Percentiles rank a stretch among this genome's conserved stretches.
These are phyloP conservation scores for Ciconia nigra DNA, from an alignment of 2,797 vertebrate genomes.

Conservation along the genomic window DNA sequence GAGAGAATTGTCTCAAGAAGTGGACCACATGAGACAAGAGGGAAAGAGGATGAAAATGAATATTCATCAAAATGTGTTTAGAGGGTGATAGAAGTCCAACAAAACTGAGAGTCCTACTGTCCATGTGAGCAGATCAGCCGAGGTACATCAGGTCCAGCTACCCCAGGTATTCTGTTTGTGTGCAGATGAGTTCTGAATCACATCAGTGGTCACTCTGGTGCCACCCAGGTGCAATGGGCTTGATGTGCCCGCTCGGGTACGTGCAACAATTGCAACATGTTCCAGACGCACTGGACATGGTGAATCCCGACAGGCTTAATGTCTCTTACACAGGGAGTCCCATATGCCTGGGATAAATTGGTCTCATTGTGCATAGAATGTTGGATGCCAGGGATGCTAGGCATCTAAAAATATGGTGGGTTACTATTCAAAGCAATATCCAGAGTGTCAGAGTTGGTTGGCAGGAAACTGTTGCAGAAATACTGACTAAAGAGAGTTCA, in stretches of 20 bases:
- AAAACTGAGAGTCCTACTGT: not conserved
- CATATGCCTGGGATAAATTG: not conserved
- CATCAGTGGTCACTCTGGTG: not conserved
- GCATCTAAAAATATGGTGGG: not conserved
- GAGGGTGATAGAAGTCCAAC: not conserved
- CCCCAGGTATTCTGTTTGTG: not conserved
- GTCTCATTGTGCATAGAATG: not conserved
- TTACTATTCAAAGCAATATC: not conserved
- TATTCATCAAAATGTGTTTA: not conserved
- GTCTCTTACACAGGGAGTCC: not conserved
- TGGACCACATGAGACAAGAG: not conserved
- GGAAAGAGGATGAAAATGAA: not conserved
- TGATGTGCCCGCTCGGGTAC: rapidly evolving
- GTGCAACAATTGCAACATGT: not conserved
- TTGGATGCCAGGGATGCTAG: not conserved
- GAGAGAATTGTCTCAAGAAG: not conserved
- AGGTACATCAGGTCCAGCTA: not conserved
- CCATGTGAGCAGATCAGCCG: not conserved
- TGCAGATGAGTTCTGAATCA: not conserved
- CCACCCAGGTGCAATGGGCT: not conserved
- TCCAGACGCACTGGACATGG: not conserved
- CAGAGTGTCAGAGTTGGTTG: not conserved
- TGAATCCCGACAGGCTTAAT: not conserved
- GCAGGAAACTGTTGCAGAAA: not conserved
- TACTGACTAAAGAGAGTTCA: not conserved